A percentile compares a stretch with the other conserved stretches of the same genome.
These are phyloP conservation scores for Galeopterus variegatus DNA, from an alignment of 2,113 vertebrate species.

Conservation along the genomic window DNA sequence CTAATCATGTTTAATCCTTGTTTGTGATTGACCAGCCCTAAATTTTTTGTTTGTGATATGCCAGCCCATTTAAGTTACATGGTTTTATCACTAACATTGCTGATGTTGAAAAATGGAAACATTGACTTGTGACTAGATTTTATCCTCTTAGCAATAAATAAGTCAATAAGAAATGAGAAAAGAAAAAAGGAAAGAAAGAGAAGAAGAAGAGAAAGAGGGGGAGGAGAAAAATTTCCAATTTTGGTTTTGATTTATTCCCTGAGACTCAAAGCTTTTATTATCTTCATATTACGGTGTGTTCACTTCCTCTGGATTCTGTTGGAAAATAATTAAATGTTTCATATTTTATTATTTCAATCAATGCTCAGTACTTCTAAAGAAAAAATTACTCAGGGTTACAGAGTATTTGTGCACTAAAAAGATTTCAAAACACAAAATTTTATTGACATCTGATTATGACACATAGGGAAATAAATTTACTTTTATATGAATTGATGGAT, in stretches of 20 bases:
- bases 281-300: constrained; percentile 16
- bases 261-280: constrained; percentile 49
- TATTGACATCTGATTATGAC: constrained; percentile 51
- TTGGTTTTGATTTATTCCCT: background rate
- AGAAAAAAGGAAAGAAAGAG: background rate
- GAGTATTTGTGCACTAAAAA: constrained; percentile 21
- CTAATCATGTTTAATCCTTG: background rate
- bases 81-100: background rate
- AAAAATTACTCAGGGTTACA: constrained; percentile 7
- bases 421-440: constrained; percentile 42
- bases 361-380: background rate
- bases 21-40: background rate
- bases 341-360: constrained; percentile 52
- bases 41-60: background rate
- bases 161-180: background rate
- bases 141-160: background rate
- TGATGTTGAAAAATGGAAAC: background rate
- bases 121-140: background rate
- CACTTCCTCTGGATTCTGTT: background rate
- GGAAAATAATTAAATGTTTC: constrained; percentile 44
- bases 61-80: background rate
- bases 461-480: constrained; percentile 45
- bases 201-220: background rate
- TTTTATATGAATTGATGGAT: constrained; percentile 2
- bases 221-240: background rate